These are phyloP conservation scores for Apotomis betuletana DNA, from an alignment of 2,888 invertebrate species.

Conservation along the genomic window DNA sequence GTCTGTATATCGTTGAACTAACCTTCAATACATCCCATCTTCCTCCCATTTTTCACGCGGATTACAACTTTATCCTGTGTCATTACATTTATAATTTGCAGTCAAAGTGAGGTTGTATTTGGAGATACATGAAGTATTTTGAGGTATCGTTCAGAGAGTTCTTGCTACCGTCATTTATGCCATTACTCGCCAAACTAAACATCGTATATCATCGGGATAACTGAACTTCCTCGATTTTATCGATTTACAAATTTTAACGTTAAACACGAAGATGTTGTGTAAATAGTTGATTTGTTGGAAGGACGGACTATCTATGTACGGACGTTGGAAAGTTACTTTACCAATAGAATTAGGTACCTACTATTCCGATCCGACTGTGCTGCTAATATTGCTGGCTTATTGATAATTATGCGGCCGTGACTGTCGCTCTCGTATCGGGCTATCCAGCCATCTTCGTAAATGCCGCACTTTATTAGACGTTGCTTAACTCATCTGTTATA, in stretches of 20 bases:
- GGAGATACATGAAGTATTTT: not conserved
- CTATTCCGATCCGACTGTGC: no score
- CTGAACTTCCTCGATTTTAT: conserved; percentile 19
- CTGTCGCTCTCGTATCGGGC: no score
- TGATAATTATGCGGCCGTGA: no score
- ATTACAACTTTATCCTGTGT: not conserved
- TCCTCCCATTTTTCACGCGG: not conserved
- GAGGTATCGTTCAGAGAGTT: conserved; percentile 11
- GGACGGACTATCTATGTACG: not conserved
- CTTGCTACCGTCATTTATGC: conserved; percentile 11
- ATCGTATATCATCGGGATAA: conserved; percentile 25
- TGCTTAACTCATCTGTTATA: no score
- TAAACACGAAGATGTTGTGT: not conserved
- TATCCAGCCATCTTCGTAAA: no score
- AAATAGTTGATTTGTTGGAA: not conserved
- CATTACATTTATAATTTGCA: not conserved
- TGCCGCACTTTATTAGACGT: no score
- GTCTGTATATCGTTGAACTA: not conserved
- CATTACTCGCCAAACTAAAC: conserved; percentile 29
- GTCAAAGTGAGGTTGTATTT: not conserved
- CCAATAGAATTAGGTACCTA: no score
- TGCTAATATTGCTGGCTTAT: no score
- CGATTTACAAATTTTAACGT: conserved; percentile 1
- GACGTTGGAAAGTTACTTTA: no score
- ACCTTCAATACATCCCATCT: not conserved